A percentile compares a stretch with the other conserved stretches of the same genome.
These are phyloP conservation scores for Tigriopus californicus DNA, from an alignment of 2,888 invertebrate genomes.

Conservation along the genomic window DNA sequence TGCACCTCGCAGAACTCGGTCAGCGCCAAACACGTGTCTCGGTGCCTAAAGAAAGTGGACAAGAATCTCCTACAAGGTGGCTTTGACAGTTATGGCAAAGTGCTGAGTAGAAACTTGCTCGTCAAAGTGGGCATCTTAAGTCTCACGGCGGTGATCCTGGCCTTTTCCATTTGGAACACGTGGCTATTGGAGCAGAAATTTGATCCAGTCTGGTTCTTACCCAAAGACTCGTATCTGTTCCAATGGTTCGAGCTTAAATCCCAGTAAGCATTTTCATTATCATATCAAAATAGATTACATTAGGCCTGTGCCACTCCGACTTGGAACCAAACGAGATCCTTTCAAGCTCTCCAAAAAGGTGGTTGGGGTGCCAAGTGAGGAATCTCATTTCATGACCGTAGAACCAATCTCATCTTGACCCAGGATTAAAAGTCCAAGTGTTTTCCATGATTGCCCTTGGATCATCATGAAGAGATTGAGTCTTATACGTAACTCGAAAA, in stretches of 20 bases:
- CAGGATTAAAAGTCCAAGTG: too few species aligned
- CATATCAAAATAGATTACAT: background rate
- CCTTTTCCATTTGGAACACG: background rate
- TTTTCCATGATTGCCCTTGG: too few species aligned
- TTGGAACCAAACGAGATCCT: too few species aligned
- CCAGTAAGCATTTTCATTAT: background rate
- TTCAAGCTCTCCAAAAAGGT: too few species aligned
- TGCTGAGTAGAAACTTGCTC: conserved; percentile 21
- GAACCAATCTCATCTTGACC: too few species aligned
- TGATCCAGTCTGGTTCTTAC: conserved; percentile 59
- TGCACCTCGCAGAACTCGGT: too few species aligned
- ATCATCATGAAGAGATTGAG: too few species aligned
- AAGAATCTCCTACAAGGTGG: background rate
- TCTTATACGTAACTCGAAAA: too few species aligned
- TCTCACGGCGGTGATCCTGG: conserved; percentile 24
- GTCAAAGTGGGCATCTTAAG: conserved; percentile 28
- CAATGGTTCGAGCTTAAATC: conserved; percentile 31
- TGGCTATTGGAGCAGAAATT: conserved; percentile 37
- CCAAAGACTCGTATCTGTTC: conserved; percentile 44
- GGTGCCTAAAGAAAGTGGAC: background rate
- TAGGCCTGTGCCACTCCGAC: too few species aligned
- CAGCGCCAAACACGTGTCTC: conserved; percentile 17
- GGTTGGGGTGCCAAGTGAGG: too few species aligned
- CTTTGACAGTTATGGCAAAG: background rate
- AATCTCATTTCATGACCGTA: too few species aligned